These are phyloP conservation scores for Latheticus oryzae DNA, from an alignment of 2,888 invertebrate species.

Conservation along the genomic window DNA sequence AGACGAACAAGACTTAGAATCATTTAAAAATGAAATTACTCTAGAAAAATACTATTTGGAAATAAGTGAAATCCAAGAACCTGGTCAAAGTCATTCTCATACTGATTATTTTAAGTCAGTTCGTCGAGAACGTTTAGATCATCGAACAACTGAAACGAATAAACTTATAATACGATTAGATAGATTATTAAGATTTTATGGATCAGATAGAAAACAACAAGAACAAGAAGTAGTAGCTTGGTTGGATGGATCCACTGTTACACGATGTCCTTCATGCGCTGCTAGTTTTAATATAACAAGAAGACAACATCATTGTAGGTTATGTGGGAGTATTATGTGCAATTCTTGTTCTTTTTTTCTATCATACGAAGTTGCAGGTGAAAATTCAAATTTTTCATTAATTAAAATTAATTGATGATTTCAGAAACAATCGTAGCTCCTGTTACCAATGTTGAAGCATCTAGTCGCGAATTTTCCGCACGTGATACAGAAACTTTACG, in stretches of 20 bases:
- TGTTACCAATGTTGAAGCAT: constrained; percentile 53
- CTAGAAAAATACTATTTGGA: constrained; percentile 63
- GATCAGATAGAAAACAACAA: constrained; percentile 78
- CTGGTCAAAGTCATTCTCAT: constrained; percentile 75
- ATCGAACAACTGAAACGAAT: constrained; percentile 94
- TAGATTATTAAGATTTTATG: constrained; percentile 83
- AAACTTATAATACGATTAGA: constrained; percentile 94
- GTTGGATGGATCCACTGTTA: constrained; percentile 92
- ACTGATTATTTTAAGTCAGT: constrained; percentile 82
- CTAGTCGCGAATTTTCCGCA: constrained; percentile 49
- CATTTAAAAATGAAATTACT: constrained; percentile 67
- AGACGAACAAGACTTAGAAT: constrained; percentile 76
- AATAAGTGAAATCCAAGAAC: constrained; percentile 71
- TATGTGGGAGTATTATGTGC: constrained; percentile 95
- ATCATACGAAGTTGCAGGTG: constrained; percentile 81
- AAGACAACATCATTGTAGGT: constrained; percentile 94
- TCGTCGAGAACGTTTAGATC: constrained; percentile 77
- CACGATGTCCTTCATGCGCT: constrained; percentile 91
- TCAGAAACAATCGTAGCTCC: constrained; percentile 62
- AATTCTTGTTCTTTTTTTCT: constrained; percentile 91
- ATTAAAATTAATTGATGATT: constrained; percentile 32
- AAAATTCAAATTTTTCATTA: too few relatives aligned
- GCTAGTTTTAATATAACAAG: constrained; percentile 87
- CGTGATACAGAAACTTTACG: constrained; percentile 73
- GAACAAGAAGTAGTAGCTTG: constrained; percentile 87